These are phyloP conservation scores for Climacteris rufus DNA, from an alignment of 2,113 vertebrate species.

Conservation along the genomic window DNA sequence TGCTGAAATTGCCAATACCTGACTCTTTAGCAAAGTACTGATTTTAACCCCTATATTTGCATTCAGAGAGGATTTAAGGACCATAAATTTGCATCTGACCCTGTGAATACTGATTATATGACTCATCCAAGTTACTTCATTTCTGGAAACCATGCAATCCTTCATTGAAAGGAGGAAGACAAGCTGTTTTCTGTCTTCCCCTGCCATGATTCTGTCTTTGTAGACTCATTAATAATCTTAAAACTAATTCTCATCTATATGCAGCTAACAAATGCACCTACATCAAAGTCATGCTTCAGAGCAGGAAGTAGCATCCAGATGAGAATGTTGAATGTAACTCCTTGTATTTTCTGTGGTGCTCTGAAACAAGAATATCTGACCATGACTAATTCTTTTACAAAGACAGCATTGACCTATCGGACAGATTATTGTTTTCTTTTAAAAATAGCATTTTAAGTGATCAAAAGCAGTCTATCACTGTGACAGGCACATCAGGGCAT, in stretches of 20 bases:
- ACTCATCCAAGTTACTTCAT: background rate
- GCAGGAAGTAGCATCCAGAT: background rate
- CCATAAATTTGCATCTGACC: background rate
- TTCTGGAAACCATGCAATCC: background rate
- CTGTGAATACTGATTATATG: background rate
- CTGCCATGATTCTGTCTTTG: background rate
- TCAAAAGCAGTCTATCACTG: background rate
- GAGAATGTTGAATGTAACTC: background rate
- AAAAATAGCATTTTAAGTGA: background rate
- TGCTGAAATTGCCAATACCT: background rate
- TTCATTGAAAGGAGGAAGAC: background rate
- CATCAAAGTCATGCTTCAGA: background rate
- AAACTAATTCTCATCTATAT: slow-evolving; percentile 15
- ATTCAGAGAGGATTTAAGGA: background rate
- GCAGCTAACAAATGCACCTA: background rate
- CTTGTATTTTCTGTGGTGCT: background rate
- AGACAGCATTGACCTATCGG: background rate
- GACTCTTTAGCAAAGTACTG: background rate
- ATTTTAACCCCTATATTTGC: background rate
- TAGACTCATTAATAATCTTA: background rate
- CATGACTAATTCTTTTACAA: background rate
- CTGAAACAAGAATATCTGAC: background rate
- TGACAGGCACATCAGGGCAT: background rate
- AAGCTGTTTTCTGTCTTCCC: background rate
- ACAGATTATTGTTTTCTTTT: background rate